phyloP scores from a whole-genome alignment of 2,113 vertebrate species.

The Erythrocercus mccallii region DNA sequence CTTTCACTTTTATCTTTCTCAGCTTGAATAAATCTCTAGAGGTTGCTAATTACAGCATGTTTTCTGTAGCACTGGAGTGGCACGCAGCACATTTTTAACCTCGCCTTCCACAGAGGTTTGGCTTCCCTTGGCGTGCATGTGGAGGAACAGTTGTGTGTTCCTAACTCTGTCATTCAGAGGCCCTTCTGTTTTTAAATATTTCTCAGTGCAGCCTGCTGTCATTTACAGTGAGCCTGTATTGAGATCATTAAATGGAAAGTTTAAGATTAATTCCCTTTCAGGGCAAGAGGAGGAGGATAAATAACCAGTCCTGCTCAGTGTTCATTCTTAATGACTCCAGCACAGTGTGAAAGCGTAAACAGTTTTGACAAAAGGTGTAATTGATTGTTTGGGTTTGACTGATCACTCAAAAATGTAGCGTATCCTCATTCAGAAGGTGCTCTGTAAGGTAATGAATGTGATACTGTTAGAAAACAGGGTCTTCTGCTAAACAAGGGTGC shows the following conservation, averaged over 20 bases:
- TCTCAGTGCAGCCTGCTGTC: conserved; percentile 44
- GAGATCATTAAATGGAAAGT: conserved; percentile 72
- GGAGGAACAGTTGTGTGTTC: neutral
- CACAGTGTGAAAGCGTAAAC: conserved; percentile 81
- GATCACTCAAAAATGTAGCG: conserved; percentile 68
- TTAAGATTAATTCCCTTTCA: conserved; percentile 76
- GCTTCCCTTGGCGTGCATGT: neutral
- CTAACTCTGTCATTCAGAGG: conserved; percentile 10
- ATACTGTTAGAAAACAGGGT: neutral
- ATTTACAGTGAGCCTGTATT: conserved; percentile 57
- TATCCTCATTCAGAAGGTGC: conserved; percentile 57
- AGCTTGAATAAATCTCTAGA: neutral
- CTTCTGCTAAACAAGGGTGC: fast-evolving
- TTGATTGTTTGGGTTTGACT: conserved; percentile 72
- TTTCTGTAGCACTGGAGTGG: neutral
- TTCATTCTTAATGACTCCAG: conserved; percentile 69
- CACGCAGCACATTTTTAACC: conserved; percentile 1
- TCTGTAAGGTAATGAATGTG: conserved; percentile 53
- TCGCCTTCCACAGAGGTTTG: neutral
- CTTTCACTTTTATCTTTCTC: neutral
- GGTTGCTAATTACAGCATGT: neutral
- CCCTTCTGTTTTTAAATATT: conserved; percentile 64
- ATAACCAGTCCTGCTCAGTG: conserved; percentile 63
- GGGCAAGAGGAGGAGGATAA: conserved; percentile 76
- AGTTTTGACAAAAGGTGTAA: conserved; percentile 77